phyloP scores from a whole-genome alignment of 1,140 invertebrate genomes.

The Coenobita brevimanus region DNA sequence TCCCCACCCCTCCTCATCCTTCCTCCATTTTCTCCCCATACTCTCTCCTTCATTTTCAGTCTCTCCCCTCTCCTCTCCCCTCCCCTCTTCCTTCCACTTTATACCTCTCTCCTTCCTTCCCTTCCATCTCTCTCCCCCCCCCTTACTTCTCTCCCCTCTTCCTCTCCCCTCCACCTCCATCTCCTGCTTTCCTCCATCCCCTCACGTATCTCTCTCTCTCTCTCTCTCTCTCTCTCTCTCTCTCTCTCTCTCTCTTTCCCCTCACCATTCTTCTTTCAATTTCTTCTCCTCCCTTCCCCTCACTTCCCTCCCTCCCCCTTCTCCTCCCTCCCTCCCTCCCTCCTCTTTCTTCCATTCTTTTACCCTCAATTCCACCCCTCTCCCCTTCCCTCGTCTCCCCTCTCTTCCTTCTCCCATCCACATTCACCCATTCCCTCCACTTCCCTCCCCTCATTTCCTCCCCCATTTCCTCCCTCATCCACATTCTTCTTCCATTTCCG shows the following conservation, averaged over 20 bases:
- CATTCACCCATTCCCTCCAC: no score
- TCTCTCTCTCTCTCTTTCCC: conserved; percentile 1
- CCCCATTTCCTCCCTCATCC: no score
- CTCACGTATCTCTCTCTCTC: background rate
- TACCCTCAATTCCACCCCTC: background rate
- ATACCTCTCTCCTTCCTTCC: background rate
- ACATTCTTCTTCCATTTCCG: background rate
- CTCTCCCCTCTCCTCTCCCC: background rate
- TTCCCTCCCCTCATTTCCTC: no score
- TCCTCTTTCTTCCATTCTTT: background rate
- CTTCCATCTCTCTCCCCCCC: background rate
- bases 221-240: background rate
- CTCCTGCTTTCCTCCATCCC: background rate
- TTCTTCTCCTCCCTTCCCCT: no score
- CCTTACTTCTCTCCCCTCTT: background rate
- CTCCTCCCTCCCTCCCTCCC: background rate
- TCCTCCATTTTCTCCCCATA: no score
- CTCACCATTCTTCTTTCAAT: no score
- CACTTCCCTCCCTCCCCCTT: no score
- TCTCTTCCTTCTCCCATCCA: no score
- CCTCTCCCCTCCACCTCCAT: background rate
- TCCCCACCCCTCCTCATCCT: no score
- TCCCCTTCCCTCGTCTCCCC: background rate
- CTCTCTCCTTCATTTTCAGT: no score
- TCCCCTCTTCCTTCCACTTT: background rate